A percentile compares a stretch with the other conserved stretches of the same genome.
Conservation (phyloP, 2,113 vertebrate genomes). For the Triplophysa dalaica region DNA sequence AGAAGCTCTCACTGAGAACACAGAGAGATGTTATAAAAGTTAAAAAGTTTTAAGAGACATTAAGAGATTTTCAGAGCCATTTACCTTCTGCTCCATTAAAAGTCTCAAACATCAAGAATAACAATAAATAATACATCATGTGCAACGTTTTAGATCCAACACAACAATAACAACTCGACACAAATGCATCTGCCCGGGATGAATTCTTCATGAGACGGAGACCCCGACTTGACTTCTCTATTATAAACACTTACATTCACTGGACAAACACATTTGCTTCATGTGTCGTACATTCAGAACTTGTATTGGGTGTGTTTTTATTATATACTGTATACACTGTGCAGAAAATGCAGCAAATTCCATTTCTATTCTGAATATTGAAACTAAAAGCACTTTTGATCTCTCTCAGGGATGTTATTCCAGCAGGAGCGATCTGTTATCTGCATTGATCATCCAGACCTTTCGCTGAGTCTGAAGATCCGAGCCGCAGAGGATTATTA, state of each 20-base stretch:
- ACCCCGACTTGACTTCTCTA: no score
- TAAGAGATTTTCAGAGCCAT: neutral
- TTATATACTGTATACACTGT: no score
- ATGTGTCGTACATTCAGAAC: no score
- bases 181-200: neutral
- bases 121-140: slow-evolving; percentile 21
- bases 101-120: neutral
- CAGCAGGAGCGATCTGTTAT: neutral
- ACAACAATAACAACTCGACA: neutral
- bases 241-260: no score
- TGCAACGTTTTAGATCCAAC: neutral
- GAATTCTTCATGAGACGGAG: neutral
- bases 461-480: slow-evolving; percentile 3
- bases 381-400: neutral
- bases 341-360: neutral
- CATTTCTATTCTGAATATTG: neutral
- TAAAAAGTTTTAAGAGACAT: neutral
- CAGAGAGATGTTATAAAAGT: neutral
- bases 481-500: slow-evolving; percentile 12
- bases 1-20: neutral
- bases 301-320: no score
- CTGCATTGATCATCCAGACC: slow-evolving; percentile 15
- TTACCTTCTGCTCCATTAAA: neutral
- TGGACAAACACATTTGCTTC: no score
- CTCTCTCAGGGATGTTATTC: neutral